Evolutionary conservation across 1,140 invertebrate genomes (phyloP).

Genomic region (Camponotus vicinus): DNA sequence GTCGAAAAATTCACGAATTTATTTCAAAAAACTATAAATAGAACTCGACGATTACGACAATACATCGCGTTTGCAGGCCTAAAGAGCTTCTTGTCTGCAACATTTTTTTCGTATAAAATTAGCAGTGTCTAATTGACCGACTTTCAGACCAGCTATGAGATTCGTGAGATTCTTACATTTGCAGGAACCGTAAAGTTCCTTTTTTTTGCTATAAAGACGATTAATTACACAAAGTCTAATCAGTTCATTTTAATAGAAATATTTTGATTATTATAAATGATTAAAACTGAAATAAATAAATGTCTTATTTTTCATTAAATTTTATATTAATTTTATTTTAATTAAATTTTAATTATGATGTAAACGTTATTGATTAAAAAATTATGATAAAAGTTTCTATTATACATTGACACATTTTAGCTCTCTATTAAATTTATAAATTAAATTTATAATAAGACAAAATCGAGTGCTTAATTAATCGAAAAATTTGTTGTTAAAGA

Average conservation of each 20-base stretch:
- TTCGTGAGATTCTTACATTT: constrained; percentile 7
- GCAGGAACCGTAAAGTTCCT: background rate
- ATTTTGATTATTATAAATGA: too few species aligned
- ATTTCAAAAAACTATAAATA: background rate
- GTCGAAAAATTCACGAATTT: background rate
- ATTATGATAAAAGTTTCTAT: background rate
- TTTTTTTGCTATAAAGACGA: background rate
- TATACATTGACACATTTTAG: too few species aligned
- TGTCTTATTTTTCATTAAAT: background rate
- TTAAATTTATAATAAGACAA: background rate
- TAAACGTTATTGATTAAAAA: background rate
- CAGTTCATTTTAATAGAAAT: background rate
- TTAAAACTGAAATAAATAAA: background rate
- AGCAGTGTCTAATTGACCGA: constrained; percentile 51
- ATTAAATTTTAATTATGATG: background rate
- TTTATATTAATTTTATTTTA: background rate
- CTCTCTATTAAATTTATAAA: too few species aligned
- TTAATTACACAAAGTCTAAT: background rate
- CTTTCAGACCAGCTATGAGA: constrained; percentile 22
- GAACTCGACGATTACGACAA: background rate
- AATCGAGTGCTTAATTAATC: background rate
- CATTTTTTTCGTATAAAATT: constrained; percentile 24
- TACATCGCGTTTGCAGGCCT: background rate
- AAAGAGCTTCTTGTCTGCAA: constrained; percentile 10
- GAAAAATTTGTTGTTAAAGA: background rate